Conservation (phyloP, 2,797 vertebrate species). For the Gallinago stenura region DNA sequence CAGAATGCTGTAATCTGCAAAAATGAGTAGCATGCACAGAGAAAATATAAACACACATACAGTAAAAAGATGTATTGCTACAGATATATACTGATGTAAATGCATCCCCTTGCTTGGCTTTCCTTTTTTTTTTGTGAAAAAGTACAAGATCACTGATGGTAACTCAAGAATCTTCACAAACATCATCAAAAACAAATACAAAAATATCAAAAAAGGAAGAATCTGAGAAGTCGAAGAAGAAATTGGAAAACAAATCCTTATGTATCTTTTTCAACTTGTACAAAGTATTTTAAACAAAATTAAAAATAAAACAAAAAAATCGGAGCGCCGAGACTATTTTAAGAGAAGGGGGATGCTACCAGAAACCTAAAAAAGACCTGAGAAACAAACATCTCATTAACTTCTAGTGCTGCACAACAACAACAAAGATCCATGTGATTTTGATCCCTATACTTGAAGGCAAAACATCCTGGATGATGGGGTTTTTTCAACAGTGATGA, state of each 20-base stretch:
- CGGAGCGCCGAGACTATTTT: background rate
- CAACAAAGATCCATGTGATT: background rate
- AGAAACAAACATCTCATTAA: background rate
- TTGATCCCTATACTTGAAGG: background rate
- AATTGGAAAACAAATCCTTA: background rate
- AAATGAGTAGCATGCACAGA: background rate
- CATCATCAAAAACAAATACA: accelerated
- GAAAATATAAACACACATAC: background rate
- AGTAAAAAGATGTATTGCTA: background rate
- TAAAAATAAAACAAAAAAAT: background rate
- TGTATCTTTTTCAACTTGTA: background rate
- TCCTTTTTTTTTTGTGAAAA: background rate
- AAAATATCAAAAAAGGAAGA: background rate
- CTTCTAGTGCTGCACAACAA: background rate
- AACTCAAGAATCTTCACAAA: background rate
- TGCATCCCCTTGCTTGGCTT: background rate
- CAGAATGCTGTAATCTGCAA: background rate
- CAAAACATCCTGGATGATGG: background rate
- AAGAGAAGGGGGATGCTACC: background rate
- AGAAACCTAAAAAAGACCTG: background rate
- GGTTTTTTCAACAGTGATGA: background rate
- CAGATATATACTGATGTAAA: accelerated
- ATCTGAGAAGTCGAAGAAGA: background rate
- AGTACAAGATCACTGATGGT: background rate
- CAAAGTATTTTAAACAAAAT: background rate